These are phyloP conservation scores for Drosophila merina DNA, from an alignment of 2,888 invertebrate genomes.

Conservation along the genomic window DNA sequence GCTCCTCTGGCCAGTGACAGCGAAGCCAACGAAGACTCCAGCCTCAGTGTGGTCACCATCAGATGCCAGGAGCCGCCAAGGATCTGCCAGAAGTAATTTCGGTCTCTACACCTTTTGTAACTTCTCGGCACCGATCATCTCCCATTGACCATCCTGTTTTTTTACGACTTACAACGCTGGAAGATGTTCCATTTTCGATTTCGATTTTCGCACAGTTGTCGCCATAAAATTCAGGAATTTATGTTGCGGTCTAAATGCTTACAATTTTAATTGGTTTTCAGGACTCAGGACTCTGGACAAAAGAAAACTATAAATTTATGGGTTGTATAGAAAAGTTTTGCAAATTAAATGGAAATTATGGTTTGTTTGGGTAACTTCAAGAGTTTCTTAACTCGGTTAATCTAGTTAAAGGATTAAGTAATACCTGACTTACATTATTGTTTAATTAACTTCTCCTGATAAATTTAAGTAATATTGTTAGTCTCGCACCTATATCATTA, in stretches of 20 bases:
- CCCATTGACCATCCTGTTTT: constrained; percentile 23
- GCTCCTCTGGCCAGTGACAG: constrained; percentile 50
- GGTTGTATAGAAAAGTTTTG: background rate
- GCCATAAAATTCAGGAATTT: constrained; percentile 62
- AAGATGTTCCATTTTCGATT: constrained; percentile 61
- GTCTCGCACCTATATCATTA: background rate
- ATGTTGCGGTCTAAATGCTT: constrained; percentile 38
- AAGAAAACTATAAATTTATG: background rate
- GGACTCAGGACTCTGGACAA: background rate
- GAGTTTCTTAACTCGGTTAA: too few relatives aligned
- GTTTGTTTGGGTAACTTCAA: too few relatives aligned
- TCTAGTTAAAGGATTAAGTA: too few relatives aligned
- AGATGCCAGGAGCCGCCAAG: constrained; percentile 62
- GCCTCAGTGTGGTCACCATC: constrained; percentile 61
- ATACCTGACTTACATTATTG: background rate
- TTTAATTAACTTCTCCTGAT: background rate
- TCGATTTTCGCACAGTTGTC: constrained; percentile 62
- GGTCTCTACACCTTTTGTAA: constrained; percentile 35
- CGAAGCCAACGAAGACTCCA: constrained; percentile 50
- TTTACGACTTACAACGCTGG: constrained; percentile 44
- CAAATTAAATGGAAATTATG: too few relatives aligned
- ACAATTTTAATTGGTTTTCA: background rate
- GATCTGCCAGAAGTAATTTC: constrained; percentile 72
- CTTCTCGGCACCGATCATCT: constrained; percentile 1
- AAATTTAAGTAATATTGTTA: background rate